These are phyloP conservation scores for Chesias legatella DNA, from an alignment of 2,888 invertebrate species.

Conservation along the genomic window DNA sequence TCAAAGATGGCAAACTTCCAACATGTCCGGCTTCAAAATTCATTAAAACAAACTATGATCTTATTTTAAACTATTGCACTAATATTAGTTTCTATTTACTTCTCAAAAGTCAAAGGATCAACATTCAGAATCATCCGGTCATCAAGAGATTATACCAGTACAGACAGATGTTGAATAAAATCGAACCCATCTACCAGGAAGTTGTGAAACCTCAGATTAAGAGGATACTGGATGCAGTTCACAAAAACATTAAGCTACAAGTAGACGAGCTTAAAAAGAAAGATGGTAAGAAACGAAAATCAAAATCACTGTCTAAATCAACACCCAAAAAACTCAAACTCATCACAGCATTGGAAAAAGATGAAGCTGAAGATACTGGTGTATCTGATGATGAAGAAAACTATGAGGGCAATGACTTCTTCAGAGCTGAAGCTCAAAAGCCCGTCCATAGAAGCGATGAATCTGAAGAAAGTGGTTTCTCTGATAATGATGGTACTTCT, in stretches of 20 bases:
- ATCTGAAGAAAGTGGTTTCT: conserved; percentile 70
- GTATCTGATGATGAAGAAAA: conserved; percentile 69
- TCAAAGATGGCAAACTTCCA: conserved; percentile 82
- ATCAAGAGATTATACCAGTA: conserved; percentile 91
- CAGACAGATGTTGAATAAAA: conserved; percentile 86
- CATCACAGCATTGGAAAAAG: conserved; percentile 56
- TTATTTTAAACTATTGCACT: conserved; percentile 89
- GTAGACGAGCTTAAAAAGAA: conserved; percentile 42
- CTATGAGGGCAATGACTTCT: conserved; percentile 62
- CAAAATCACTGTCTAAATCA: conserved; percentile 42
- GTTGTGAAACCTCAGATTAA: conserved; percentile 85
- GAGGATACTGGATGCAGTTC: conserved; percentile 79
- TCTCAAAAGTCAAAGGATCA: conserved; percentile 87
- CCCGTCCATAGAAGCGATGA: conserved; percentile 46
- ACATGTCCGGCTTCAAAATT: conserved; percentile 84
- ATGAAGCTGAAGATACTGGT: conserved; percentile 68
- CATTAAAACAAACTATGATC: conserved; percentile 84
- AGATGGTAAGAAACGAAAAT: conserved; percentile 54
- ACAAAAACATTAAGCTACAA: conserved; percentile 60
- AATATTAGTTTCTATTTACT: conserved; percentile 93
- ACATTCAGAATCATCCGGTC: conserved; percentile 92
- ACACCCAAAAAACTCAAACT: conserved; percentile 65
- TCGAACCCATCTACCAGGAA: conserved; percentile 85
- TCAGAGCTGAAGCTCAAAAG: conserved; percentile 34
- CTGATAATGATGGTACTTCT: conserved; percentile 58